Evolutionary conservation across 1,140 invertebrate genomes (phyloP).

Genomic region (Drosophila jambulina): DNA sequence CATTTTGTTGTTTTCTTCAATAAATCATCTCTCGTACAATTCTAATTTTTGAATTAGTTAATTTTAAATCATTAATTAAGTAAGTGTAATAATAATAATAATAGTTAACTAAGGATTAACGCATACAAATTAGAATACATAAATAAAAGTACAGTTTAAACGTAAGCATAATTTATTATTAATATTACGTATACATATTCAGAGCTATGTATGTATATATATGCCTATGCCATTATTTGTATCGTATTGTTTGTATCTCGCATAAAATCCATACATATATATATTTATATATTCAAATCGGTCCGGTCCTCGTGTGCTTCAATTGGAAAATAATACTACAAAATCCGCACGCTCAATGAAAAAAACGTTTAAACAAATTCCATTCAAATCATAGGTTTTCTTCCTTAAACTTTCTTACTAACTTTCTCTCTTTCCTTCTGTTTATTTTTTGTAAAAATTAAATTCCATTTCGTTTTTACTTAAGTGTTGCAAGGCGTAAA

Average conservation of each 20-base stretch:
- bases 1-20: constrained; percentile 70
- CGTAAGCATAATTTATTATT: constrained; percentile 76
- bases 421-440: neutral
- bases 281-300: constrained; percentile 56
- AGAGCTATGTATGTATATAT: constrained; percentile 55
- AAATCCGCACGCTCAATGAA: constrained; percentile 58
- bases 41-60: constrained; percentile 67
- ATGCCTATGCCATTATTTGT: constrained; percentile 52
- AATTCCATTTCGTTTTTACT: constrained; percentile 56
- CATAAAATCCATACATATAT: constrained; percentile 44
- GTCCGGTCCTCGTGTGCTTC: constrained; percentile 39
- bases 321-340: constrained; percentile 80
- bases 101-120: constrained; percentile 81
- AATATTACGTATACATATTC: constrained; percentile 68
- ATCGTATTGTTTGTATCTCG: constrained; percentile 45
- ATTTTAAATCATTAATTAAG: constrained; percentile 79
- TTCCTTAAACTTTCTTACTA: neutral
- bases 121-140: constrained; percentile 80
- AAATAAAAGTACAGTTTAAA: constrained; percentile 76
- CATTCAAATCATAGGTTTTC: constrained; percentile 41
- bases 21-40: constrained; percentile 63
- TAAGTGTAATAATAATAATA: constrained; percentile 75
- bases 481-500: constrained; percentile 74
- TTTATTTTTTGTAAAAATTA: constrained; percentile 47
- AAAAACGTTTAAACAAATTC: constrained; percentile 50